phyloP scores from a whole-genome alignment of 2,113 vertebrate genomes.

The Notarius lentiginosus region DNA sequence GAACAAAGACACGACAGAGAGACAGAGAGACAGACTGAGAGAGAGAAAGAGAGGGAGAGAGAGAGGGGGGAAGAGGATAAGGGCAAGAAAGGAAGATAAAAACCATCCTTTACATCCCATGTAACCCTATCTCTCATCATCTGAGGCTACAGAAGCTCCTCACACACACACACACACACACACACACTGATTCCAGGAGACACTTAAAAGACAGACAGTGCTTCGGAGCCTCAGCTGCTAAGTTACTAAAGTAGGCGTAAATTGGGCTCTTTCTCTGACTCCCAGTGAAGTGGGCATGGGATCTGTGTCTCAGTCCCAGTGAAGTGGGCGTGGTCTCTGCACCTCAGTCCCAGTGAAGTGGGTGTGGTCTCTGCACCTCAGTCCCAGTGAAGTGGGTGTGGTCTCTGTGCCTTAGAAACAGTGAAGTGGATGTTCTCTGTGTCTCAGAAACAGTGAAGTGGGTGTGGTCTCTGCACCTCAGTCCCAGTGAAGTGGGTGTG shows the following conservation, averaged over 20 bases:
- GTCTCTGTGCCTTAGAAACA: too few species aligned
- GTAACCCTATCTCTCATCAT: conserved; percentile 20
- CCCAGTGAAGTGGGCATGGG: not conserved
- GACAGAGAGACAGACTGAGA: not conserved
- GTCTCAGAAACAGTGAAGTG: too few species aligned
- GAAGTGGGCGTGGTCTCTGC: too few species aligned
- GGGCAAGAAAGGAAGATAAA: conserved; percentile 14
- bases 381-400: too few species aligned
- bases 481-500: too few species aligned
- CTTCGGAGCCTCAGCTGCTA: not conserved
- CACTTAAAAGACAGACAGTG: not conserved
- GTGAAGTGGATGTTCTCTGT: too few species aligned
- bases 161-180: not conserved
- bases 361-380: too few species aligned
- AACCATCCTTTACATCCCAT: not conserved
- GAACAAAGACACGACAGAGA: conserved; percentile 39
- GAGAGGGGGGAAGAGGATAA: not conserved
- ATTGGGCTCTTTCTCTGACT: not conserved
- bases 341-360: too few species aligned
- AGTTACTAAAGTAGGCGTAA: not conserved
- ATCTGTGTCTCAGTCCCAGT: too few species aligned
- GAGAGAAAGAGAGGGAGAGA: not conserved
- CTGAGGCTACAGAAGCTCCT: not conserved
- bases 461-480: too few species aligned
- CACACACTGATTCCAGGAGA: not conserved